phyloP scores from a whole-genome alignment of 2,888 invertebrate genomes.

The Chironomus tentans region DNA sequence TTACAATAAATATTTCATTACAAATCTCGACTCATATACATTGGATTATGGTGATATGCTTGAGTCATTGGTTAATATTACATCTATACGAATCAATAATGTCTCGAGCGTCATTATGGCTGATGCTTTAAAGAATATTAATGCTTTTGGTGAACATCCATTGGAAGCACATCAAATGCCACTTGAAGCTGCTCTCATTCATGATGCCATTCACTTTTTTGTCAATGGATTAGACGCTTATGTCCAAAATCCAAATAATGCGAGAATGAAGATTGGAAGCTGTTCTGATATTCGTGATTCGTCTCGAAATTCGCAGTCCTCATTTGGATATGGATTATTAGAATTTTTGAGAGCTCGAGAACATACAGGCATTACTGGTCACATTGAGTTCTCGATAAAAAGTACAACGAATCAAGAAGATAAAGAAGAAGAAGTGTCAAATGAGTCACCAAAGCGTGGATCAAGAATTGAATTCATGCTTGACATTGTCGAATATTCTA shows the following conservation, averaged over 20 bases:
- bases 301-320: background rate
- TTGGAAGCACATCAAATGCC: slow-evolving; percentile 18
- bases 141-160: slow-evolving; percentile 30
- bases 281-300: background rate
- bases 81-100: slow-evolving; percentile 56
- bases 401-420: background rate
- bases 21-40: slow-evolving; percentile 53
- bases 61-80: slow-evolving; percentile 50
- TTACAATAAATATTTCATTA: slow-evolving; percentile 47
- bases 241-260: background rate
- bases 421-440: background rate
- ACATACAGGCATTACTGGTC: background rate
- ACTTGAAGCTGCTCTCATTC: slow-evolving; percentile 18
- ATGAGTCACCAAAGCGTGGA: background rate
- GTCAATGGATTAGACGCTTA: background rate
- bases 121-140: slow-evolving; percentile 47
- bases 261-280: background rate
- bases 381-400: background rate
- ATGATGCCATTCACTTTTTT: slow-evolving; percentile 18
- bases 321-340: background rate
- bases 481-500: background rate
- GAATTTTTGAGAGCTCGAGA: slow-evolving; percentile 2
- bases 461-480: slow-evolving; percentile 8
- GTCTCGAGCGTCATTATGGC: slow-evolving; percentile 45
- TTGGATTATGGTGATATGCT: slow-evolving; percentile 50